These are phyloP conservation scores for Chauna torquata DNA, from an alignment of 2,113 vertebrate genomes.

Conservation along the genomic window DNA sequence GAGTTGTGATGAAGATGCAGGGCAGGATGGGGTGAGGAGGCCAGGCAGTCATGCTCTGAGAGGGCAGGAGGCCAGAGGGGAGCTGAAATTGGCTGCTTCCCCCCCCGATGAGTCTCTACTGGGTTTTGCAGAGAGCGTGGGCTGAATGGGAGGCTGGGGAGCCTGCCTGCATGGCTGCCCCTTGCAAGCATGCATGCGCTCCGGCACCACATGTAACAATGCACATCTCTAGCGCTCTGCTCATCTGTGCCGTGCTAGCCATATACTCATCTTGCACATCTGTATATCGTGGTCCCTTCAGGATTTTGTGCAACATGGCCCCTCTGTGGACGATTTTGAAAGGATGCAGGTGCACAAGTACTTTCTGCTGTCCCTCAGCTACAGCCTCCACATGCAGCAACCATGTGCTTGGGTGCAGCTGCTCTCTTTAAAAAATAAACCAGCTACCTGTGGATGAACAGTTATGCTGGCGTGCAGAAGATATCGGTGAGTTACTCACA, in stretches of 20 bases:
- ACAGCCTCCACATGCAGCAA: not conserved
- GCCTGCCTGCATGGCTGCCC: not conserved
- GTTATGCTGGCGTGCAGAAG: not conserved
- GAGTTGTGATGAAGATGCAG: fast-evolving
- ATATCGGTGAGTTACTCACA: not conserved
- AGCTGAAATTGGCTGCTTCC: not conserved
- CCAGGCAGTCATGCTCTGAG: not conserved
- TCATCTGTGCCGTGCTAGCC: not conserved
- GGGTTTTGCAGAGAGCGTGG: not conserved
- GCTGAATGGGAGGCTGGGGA: not conserved
- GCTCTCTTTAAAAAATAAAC: not conserved
- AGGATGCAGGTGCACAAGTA: not conserved
- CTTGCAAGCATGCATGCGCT: fast-evolving
- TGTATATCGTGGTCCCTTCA: not conserved
- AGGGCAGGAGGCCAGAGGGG: not conserved
- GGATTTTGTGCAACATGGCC: not conserved
- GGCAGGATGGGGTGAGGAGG: not conserved
- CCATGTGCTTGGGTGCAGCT: not conserved
- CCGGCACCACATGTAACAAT: fast-evolving
- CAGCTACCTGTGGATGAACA: not conserved
- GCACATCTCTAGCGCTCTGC: not conserved
- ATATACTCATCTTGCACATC: not conserved
- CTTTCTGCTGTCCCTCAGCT: not conserved
- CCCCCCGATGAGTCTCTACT: not conserved
- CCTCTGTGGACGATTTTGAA: not conserved